These are phyloP conservation scores for Polypterus bichir DNA, from an alignment of 2,113 vertebrate species.

Conservation along the genomic window DNA sequence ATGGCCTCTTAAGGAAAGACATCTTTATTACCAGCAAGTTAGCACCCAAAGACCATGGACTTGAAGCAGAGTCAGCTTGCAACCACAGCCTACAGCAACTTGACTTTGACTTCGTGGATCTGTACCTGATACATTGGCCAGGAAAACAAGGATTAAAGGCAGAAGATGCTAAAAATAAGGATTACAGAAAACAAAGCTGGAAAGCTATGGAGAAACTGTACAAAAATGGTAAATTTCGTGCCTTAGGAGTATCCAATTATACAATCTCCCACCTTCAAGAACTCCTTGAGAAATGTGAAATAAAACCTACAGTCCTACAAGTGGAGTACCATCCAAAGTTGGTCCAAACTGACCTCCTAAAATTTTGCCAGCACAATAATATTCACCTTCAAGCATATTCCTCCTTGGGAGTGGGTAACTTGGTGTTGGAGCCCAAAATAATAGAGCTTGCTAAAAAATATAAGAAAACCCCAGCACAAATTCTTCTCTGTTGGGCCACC, in stretches of 20 bases:
- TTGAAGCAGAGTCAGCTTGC: constrained; percentile 37
- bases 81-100: constrained; percentile 47
- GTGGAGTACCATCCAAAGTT: constrained; percentile 64
- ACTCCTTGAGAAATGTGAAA: constrained; percentile 42
- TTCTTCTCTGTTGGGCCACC: constrained; percentile 61
- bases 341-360: constrained; percentile 44
- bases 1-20: constrained; percentile 46
- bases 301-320: constrained; percentile 50
- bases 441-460: constrained; percentile 35
- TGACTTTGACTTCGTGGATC: constrained; percentile 54
- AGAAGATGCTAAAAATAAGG: constrained; percentile 41
- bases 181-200: constrained; percentile 54
- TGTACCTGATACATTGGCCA: constrained; percentile 70
- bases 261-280: constrained; percentile 48
- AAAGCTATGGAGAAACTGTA: constrained; percentile 48
- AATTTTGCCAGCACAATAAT: constrained; percentile 37
- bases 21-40: constrained; percentile 65
- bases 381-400: constrained; percentile 66
- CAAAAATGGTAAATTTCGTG: constrained; percentile 44
- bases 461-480: constrained; percentile 47
- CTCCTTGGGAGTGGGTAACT: constrained; percentile 51
- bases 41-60: constrained; percentile 52
- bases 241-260: constrained; percentile 70
- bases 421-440: constrained; percentile 41
- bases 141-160: constrained; percentile 52